These are phyloP conservation scores for Benitochromis conjunctus DNA, from an alignment of 2,113 vertebrate species.

Conservation along the genomic window DNA sequence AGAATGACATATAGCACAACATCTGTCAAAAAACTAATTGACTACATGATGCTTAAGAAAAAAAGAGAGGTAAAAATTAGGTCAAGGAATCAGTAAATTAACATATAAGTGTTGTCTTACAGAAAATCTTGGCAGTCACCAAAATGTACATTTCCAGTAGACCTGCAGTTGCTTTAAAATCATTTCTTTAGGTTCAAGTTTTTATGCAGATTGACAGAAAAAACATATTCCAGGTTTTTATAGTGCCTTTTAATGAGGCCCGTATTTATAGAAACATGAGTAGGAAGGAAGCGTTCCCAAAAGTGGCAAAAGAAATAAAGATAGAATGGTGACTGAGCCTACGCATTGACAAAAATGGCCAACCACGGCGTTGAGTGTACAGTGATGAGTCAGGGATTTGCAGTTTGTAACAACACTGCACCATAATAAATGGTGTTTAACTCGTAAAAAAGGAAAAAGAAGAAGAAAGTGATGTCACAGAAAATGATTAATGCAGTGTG, in stretches of 20 bases:
- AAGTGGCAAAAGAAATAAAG: slow-evolving; percentile 20
- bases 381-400: slow-evolving; percentile 41
- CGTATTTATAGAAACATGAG: slow-evolving; percentile 24
- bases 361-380: neutral
- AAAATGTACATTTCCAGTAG: neutral
- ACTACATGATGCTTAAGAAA: neutral
- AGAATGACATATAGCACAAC: neutral
- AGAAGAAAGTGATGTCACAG: neutral
- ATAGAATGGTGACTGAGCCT: slow-evolving; percentile 27
- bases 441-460: neutral
- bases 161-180: neutral
- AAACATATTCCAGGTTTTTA: neutral
- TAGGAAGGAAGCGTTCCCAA: slow-evolving; percentile 16
- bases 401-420: slow-evolving; percentile 7
- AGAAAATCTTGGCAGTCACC: neutral
- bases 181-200: neutral
- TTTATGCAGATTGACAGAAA: neutral
- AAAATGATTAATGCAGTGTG: neutral
- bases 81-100: neutral
- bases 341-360: neutral
- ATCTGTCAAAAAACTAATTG: neutral
- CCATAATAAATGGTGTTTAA: slow-evolving; percentile 11
- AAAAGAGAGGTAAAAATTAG: neutral
- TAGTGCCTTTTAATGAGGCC: neutral
- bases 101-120: neutral